Base-by-base conservation (phyloP, 2,113 vertebrate species). In the Aphelocoma coerulescens region DNA sequence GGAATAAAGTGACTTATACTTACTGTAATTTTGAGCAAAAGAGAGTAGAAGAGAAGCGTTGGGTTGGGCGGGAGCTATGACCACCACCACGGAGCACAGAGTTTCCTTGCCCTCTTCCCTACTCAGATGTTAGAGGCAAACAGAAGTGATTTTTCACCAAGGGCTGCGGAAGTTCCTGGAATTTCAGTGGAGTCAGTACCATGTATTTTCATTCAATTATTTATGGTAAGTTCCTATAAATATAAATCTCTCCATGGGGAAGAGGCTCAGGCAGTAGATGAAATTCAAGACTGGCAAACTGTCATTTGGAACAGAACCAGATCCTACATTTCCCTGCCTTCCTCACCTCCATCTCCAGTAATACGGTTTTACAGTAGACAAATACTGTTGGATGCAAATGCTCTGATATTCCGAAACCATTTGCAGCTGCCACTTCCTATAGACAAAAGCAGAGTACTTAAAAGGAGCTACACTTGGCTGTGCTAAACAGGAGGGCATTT, bases 41-140 rank as follows among this genome's bases (percentile, higher is more conserved):
- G 0, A 16, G 23, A 52, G 11, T 3, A 37, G 6, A 77, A 57
- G 2, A 43, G 30, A 39, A 48, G 4, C 1, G 0, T 4, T 39
- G 7, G 32, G 24, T 24, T 21, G 20, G 30, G 78, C 52, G 13
- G 26, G 54, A 85, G 35, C 30, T 52, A 7, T 8, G 30, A 35
- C 2, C 7, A n/a, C 32, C 19, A 65, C 32, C 28, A 30, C 1
- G 3, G 26, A 57, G 43, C 28, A 46, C 1, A 1, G 21, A 63
- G 54, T 10, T 59, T 58, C 33, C 59, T n/a, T 58, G 74, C 27
- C 35, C 32, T 12, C 24, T 18, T 24, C 7, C 62, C 48, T 26
- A 15, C 21, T 54, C 46, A 22, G 46, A 69, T 0, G 2, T 37
- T 48, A 37, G 11, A 39, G 22, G 24, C 18, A 35, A 2, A 7